Evolutionary conservation across 2,888 invertebrate species (phyloP).

Genomic region (Papilio protenor): DNA sequence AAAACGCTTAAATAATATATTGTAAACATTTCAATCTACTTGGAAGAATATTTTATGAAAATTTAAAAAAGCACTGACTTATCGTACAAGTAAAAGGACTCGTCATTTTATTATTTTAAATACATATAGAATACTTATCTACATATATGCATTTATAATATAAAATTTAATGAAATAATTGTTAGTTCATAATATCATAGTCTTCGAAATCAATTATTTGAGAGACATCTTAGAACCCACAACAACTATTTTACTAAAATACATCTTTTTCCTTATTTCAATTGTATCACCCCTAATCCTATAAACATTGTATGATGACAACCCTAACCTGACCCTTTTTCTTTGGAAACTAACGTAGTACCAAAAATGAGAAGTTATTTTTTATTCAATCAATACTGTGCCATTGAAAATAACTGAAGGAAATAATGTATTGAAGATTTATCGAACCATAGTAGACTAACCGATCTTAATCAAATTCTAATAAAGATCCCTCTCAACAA

Average conservation of each 20-base stretch:
- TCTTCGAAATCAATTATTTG: background rate
- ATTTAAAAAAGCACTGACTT: background rate
- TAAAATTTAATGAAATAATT: background rate
- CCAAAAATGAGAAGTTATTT: slow-evolving; percentile 1
- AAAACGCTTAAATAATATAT: slow-evolving; percentile 5
- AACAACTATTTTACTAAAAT: background rate
- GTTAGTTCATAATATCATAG: background rate
- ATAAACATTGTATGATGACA: background rate
- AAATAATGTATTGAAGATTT: slow-evolving; percentile 36
- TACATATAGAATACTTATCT: background rate
- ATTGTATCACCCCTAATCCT: background rate
- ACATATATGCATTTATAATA: background rate
- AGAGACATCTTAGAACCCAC: background rate
- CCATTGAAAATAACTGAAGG: slow-evolving; percentile 20
- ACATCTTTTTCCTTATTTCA: background rate
- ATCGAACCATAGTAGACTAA: slow-evolving; percentile 32
- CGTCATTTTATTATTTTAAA: background rate
- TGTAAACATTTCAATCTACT: background rate
- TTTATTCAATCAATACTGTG: slow-evolving; percentile 5
- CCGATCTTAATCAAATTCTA: slow-evolving; percentile 41
- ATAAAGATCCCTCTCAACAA: slow-evolving; percentile 39
- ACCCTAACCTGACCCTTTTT: background rate
- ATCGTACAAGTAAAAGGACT: background rate
- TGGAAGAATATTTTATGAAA: background rate
- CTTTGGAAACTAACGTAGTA: background rate